A percentile compares a stretch with the other conserved stretches of the same genome.
phyloP scores from a whole-genome alignment of 2,888 invertebrate genomes.

The Calliopum simillimum region DNA sequence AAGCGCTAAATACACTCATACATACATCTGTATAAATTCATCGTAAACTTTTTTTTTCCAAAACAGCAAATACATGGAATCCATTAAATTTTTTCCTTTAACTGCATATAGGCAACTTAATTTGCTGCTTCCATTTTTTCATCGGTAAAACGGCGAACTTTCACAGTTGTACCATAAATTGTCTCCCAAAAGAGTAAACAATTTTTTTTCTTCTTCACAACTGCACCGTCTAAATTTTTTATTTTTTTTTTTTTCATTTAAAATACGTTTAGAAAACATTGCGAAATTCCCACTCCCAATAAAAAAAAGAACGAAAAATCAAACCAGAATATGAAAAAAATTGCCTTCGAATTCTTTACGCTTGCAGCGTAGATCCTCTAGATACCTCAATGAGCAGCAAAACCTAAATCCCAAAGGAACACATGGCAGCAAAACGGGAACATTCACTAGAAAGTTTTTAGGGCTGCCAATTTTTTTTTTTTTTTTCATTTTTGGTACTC shows the following conservation, averaged over 20 bases:
- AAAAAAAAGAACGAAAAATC: constrained; percentile 6
- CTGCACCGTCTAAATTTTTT: constrained; percentile 26
- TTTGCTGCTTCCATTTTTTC: not conserved
- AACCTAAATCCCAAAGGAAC: constrained; percentile 17
- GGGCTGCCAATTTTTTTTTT: too few relatives aligned
- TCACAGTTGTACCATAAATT: constrained; percentile 52
- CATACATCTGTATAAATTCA: too few relatives aligned
- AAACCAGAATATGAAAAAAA: too few relatives aligned
- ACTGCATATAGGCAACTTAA: too few relatives aligned
- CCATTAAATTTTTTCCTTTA: too few relatives aligned
- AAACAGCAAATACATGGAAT: too few relatives aligned
- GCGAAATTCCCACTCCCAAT: not conserved
- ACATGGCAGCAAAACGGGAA: not conserved
- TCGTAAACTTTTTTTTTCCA: too few relatives aligned
- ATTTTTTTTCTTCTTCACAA: constrained; percentile 18
- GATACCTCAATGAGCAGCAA: not conserved
- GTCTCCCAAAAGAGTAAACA: constrained; percentile 42
- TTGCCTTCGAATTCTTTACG: constrained; percentile 14
- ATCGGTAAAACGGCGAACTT: not conserved
- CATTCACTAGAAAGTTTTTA: too few relatives aligned
- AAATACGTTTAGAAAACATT: constrained; percentile 13
- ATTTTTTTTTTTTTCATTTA: constrained; percentile 28
- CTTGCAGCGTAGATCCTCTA: not conserved
- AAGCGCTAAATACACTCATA: not conserved
- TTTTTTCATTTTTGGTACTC: constrained; percentile 38